Conservation (phyloP, 2,797 vertebrate genomes). For the Cryptoprocta ferox region DNA sequence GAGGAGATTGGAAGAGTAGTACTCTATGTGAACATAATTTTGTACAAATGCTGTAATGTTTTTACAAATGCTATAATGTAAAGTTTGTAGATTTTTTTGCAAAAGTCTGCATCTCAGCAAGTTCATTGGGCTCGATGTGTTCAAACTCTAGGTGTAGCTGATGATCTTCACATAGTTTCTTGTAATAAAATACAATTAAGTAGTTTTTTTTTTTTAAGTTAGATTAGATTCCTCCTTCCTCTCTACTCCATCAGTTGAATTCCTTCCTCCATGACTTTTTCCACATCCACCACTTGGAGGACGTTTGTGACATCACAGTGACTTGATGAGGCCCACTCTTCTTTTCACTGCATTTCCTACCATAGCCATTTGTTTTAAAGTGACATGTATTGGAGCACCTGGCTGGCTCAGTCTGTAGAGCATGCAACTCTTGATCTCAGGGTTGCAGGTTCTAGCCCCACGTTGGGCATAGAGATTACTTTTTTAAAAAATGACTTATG, state of each 20-base stretch:
- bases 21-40: neutral
- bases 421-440: neutral
- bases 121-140: neutral
- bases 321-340: neutral
- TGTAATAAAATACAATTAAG: neutral
- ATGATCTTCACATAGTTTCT: constrained; percentile 37
- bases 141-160: neutral
- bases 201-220: neutral
- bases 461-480: neutral
- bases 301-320: neutral
- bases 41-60: neutral
- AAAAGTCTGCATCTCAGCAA: neutral
- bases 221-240: neutral
- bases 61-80: neutral
- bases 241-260: neutral
- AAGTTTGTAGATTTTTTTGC: neutral
- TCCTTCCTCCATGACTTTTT: neutral
- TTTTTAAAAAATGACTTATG: neutral
- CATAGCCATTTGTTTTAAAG: neutral
- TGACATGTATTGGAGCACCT: neutral
- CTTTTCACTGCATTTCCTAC: neutral
- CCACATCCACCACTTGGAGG: neutral
- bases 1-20: neutral
- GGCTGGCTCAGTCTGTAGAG: neutral
- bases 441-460: neutral